Percentiles rank a stretch among this genome's conserved stretches.
phyloP scores from a whole-genome alignment of 2,113 vertebrate genomes.

The Micronisus gabar region DNA sequence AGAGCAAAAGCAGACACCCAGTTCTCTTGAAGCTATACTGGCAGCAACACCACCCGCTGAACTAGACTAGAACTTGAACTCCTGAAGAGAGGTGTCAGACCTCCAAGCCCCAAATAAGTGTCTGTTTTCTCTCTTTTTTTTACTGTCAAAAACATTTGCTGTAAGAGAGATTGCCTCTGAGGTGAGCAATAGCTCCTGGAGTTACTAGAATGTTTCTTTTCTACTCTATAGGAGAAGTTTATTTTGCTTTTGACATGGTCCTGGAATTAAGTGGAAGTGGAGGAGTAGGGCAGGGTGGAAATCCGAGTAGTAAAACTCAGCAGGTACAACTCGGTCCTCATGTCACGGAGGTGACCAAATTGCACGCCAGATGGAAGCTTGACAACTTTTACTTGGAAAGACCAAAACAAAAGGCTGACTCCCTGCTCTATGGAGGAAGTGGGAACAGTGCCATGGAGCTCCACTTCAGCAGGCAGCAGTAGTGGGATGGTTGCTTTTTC shows the following conservation, averaged over 20 bases:
- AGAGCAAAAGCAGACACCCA: background rate
- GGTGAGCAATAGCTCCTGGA: background rate
- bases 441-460: background rate
- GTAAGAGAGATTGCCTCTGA: background rate
- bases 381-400: background rate
- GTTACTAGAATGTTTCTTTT: background rate
- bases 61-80: background rate
- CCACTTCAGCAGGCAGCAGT: background rate
- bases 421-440: background rate
- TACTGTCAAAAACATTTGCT: background rate
- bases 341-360: background rate
- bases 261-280: background rate
- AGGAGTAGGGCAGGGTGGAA: background rate
- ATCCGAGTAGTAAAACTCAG: background rate
- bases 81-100: background rate
- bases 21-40: background rate
- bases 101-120: background rate
- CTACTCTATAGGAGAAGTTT: accelerated
- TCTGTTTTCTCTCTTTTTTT: background rate
- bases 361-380: background rate
- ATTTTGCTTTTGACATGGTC: background rate
- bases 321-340: background rate
- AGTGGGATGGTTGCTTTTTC: background rate
- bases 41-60: background rate
- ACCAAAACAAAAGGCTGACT: background rate